phyloP scores from a whole-genome alignment of 2,797 vertebrate species.

The Gobionotothen gibberifrons region DNA sequence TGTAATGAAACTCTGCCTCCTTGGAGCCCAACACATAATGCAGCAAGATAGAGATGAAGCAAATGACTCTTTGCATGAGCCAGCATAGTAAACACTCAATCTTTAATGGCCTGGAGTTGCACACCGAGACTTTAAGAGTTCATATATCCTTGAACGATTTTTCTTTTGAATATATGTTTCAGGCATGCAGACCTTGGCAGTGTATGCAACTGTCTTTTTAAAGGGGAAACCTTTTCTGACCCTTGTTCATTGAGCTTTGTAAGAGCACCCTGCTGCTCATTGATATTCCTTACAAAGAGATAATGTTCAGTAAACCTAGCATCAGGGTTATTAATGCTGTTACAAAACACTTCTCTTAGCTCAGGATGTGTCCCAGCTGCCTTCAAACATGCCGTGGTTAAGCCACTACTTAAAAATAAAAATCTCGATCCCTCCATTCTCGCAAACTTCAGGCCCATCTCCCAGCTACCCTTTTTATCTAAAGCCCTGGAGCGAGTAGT shows the following conservation, averaged over 20 bases:
- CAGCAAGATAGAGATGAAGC: conserved; percentile 39
- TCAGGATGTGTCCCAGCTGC: no score
- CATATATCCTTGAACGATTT: conserved; percentile 54
- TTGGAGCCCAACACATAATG: conserved; percentile 48
- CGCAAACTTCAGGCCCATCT: no score
- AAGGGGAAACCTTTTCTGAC: conserved; percentile 23
- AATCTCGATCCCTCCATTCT: no score
- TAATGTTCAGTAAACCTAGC: conserved; percentile 8
- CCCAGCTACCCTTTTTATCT: no score
- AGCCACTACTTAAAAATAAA: no score
- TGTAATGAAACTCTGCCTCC: conserved; percentile 67
- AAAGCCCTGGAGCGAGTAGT: no score
- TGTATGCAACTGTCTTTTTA: conserved; percentile 27
- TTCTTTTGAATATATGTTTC: conserved; percentile 41
- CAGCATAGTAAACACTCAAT: conserved; percentile 54
- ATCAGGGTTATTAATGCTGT: conserved; percentile 1
- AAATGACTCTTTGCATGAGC: conserved; percentile 50
- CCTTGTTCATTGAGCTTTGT: conserved; percentile 20
- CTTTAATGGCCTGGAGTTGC: conserved; percentile 41
- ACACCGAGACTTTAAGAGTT: conserved; percentile 40
- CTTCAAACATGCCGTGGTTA: no score
- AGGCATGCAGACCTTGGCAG: conserved; percentile 18
- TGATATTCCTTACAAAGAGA: conserved; percentile 12
- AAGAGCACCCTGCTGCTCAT: conserved; percentile 18
- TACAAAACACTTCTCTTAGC: no score